phyloP scores from a whole-genome alignment of 1,140 invertebrate species.

The Coelopa frigida region DNA sequence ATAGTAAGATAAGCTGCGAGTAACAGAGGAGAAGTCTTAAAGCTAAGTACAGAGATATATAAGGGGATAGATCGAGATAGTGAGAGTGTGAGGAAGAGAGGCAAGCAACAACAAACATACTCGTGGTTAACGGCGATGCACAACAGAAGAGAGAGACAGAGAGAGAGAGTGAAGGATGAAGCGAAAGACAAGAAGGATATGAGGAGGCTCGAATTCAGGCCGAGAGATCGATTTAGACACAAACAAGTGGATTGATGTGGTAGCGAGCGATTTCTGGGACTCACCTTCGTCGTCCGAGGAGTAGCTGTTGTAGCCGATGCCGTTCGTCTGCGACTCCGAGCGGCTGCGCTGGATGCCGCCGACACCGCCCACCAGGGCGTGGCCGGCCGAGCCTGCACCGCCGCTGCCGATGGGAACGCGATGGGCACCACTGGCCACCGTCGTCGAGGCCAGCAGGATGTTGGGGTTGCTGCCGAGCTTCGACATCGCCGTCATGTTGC shows the following conservation, averaged over 20 bases:
- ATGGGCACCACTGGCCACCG: constrained; percentile 45
- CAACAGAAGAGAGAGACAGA: no score
- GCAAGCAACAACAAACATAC: no score
- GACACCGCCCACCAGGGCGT: constrained; percentile 20
- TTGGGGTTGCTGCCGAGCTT: constrained; percentile 41
- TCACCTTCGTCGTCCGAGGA: constrained; percentile 84
- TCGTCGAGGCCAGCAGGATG: constrained; percentile 34
- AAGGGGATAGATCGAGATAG: no score
- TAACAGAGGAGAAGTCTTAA: no score
- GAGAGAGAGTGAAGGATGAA: no score
- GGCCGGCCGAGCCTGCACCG: constrained; percentile 28
- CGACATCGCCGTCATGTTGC: constrained; percentile 46
- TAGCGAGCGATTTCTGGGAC: constrained; percentile 9
- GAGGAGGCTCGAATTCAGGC: not conserved
- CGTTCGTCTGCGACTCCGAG: constrained; percentile 47
- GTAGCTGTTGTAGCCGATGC: constrained; percentile 68
- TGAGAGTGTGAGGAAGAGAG: no score
- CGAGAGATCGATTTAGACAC: not conserved
- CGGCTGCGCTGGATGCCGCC: constrained; percentile 42
- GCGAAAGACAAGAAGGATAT: no score
- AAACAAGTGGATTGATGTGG: not conserved
- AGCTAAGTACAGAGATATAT: no score
- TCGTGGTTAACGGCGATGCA: no score
- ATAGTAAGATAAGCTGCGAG: no score
- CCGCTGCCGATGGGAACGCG: constrained; percentile 27